Percentiles rank a stretch among this genome's conserved stretches.
Evolutionary conservation across 2,888 invertebrate genomes (phyloP).

Genomic region (Helleia helle): DNA sequence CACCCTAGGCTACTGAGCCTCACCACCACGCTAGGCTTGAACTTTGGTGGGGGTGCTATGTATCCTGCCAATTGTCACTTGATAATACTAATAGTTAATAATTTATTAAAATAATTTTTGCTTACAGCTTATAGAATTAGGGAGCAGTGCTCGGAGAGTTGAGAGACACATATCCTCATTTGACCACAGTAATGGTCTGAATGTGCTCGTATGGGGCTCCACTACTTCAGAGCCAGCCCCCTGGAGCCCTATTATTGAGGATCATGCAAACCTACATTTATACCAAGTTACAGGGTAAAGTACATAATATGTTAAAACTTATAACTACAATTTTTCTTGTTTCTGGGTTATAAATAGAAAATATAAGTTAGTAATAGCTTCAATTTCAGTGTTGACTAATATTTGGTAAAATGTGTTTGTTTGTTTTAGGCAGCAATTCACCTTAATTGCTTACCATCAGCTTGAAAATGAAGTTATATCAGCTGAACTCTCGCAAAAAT

Average conservation of each 20-base stretch:
- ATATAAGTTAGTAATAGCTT: too few species aligned
- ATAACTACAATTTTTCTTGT: too few species aligned
- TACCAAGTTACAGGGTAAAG: slow-evolving; percentile 81
- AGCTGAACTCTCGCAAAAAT: slow-evolving; percentile 82
- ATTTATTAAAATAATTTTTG: too few species aligned
- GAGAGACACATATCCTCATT: slow-evolving; percentile 61
- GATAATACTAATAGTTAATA: too few species aligned
- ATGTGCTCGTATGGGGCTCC: slow-evolving; percentile 89
- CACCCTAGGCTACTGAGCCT: too few species aligned
- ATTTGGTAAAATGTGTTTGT: too few species aligned
- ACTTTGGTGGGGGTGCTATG: too few species aligned
- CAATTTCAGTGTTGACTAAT: not conserved
- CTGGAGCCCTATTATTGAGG: slow-evolving; percentile 92
- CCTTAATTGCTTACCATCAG: slow-evolving; percentile 85
- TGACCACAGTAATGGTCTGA: slow-evolving; percentile 31
- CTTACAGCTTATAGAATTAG: slow-evolving; percentile 61
- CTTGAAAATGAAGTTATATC: slow-evolving; percentile 92
- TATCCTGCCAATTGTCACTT: too few species aligned
- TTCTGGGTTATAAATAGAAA: too few species aligned
- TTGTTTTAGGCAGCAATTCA: slow-evolving; percentile 77
- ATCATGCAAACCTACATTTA: slow-evolving; percentile 90
- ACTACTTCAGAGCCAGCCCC: slow-evolving; percentile 92
- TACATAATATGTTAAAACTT: too few species aligned
- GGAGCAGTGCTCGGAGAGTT: slow-evolving; percentile 54
- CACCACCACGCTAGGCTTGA: too few species aligned